These are phyloP conservation scores for Acrobasis suavella DNA, from an alignment of 2,888 invertebrate genomes.

Conservation along the genomic window DNA sequence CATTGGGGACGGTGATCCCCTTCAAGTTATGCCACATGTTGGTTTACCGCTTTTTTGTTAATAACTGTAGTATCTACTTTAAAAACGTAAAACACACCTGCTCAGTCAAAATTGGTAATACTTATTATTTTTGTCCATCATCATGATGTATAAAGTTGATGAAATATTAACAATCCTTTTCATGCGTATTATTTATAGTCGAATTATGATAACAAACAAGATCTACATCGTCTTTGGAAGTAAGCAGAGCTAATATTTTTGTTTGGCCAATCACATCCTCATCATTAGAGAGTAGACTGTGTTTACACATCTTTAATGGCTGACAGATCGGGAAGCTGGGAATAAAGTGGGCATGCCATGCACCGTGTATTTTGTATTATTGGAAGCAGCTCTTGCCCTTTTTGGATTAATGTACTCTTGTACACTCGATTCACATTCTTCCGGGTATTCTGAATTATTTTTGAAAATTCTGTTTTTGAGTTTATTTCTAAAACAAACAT, in stretches of 20 bases:
- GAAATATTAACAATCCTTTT: no score
- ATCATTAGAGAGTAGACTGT: constrained; percentile 40
- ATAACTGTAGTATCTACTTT: background rate
- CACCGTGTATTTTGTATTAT: constrained; percentile 60
- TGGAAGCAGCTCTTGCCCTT: constrained; percentile 53
- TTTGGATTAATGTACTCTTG: constrained; percentile 67
- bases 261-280: no score
- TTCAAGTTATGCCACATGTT: constrained; percentile 47
- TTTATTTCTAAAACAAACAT: no score
- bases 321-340: constrained; percentile 46
- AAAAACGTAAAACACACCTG: constrained; percentile 35
- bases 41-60: constrained; percentile 39
- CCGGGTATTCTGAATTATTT: no score
- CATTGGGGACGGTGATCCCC: constrained; percentile 36
- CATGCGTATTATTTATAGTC: no score
- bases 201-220: no score
- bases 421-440: constrained; percentile 52
- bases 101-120: constrained; percentile 34
- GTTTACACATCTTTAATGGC: constrained; percentile 55
- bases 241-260: no score
- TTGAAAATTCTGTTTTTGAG: no score
- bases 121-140: no score
- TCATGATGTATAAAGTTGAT: no score
- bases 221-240: no score
- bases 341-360: constrained; percentile 35